Conservation (phyloP, 2,888 invertebrate genomes). For the Syrphus vitripennis region DNA sequence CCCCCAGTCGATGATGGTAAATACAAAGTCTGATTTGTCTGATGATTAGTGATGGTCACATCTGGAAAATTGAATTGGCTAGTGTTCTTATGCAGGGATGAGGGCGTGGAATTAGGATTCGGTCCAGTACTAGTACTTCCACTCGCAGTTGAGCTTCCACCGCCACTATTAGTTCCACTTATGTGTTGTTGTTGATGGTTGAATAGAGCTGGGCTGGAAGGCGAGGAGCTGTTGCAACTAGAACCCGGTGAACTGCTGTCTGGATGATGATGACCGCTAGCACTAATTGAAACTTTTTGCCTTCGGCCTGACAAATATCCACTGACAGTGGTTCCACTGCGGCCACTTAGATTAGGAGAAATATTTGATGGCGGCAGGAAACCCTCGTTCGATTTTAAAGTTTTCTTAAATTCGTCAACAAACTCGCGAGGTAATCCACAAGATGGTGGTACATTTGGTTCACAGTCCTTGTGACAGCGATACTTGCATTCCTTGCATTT, state of each 20-base stretch:
- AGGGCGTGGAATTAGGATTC: conserved; percentile 76
- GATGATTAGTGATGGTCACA: conserved; percentile 77
- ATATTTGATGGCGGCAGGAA: conserved; percentile 75
- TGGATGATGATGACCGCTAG: conserved; percentile 80
- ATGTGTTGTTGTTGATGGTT: conserved; percentile 78
- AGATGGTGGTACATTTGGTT: conserved; percentile 94
- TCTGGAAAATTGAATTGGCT: conserved; percentile 81
- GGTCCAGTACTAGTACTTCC: conserved; percentile 70
- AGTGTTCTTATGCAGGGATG: conserved; percentile 78
- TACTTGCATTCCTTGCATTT: conserved; percentile 98
- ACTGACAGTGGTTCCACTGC: conserved; percentile 66
- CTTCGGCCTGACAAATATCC: conserved; percentile 66
- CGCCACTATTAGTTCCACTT: conserved; percentile 72
- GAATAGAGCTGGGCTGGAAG: conserved; percentile 93
- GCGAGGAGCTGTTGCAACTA: conserved; percentile 97
- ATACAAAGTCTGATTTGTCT: conserved; percentile 75
- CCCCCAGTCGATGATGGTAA: conserved; percentile 75
- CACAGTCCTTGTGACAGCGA: conserved; percentile 89
- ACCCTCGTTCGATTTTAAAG: conserved; percentile 83
- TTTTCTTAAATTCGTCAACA: conserved; percentile 90
- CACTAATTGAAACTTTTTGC: conserved; percentile 72
- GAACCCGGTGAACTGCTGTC: conserved; percentile 97
- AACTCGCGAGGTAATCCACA: conserved; percentile 95
- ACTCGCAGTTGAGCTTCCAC: conserved; percentile 72
- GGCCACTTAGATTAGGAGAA: conserved; percentile 78